Evolutionary conservation across 2,113 vertebrate genomes (phyloP).

Genomic region (Ia io): DNA sequence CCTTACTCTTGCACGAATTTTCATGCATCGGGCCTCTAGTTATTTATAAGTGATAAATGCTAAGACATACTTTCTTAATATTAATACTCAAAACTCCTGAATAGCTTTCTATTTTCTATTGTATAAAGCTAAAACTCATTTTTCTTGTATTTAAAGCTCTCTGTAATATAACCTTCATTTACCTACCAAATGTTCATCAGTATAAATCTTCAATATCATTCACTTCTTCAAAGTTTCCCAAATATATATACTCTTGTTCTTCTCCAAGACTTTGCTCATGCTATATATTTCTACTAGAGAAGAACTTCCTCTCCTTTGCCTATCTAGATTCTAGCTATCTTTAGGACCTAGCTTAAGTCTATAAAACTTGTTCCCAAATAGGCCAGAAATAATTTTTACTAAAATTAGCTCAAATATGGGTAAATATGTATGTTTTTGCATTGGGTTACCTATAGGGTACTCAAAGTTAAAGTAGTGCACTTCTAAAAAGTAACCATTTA

Average conservation of each 20-base stretch:
- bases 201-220: neutral
- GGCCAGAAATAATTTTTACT: slow-evolving; percentile 30
- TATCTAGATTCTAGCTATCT: neutral
- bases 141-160: neutral
- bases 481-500: neutral
- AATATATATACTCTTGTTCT: neutral
- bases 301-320: neutral
- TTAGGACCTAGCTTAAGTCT: neutral
- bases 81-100: slow-evolving; percentile 23
- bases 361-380: slow-evolving; percentile 24
- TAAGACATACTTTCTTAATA: slow-evolving; percentile 39
- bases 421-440: neutral
- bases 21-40: neutral
- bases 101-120: neutral
- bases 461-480: neutral
- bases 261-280: neutral
- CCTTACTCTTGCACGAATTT: no score
- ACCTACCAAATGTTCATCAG: neutral
- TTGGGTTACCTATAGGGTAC: neutral
- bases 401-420: slow-evolving; percentile 41
- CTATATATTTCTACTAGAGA: slow-evolving; percentile 15
- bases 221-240: neutral
- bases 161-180: neutral
- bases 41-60: neutral
- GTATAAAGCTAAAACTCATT: neutral